phyloP scores from a whole-genome alignment of 2,888 invertebrate genomes.

The Polietes domitor region DNA sequence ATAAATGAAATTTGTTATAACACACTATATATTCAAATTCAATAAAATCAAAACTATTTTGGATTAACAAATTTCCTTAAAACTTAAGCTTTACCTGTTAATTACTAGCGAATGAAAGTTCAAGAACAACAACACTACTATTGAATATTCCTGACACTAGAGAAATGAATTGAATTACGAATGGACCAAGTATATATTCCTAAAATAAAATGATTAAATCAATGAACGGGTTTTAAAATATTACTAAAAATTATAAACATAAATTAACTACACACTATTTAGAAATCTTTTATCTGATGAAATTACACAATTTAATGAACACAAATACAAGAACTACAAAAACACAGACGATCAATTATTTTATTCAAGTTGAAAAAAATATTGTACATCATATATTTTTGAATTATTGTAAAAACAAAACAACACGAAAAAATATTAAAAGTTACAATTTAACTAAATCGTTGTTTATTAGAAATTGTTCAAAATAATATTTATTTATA shows the following conservation, averaged over 20 bases:
- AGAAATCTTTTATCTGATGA: slow-evolving; percentile 9
- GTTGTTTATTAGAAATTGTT: slow-evolving; percentile 52
- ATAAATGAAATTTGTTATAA: not conserved
- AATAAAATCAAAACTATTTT: slow-evolving; percentile 42
- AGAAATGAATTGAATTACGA: slow-evolving; percentile 59
- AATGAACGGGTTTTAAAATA: slow-evolving; percentile 38
- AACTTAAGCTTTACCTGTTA: slow-evolving; percentile 38
- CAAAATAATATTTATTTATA: slow-evolving; percentile 38
- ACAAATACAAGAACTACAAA: slow-evolving; percentile 12
- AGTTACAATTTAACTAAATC: slow-evolving; percentile 23
- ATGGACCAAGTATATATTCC: slow-evolving; percentile 58
- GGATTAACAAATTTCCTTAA: not conserved
- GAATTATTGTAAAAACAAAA: slow-evolving; percentile 42
- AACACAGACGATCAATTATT: slow-evolving; percentile 60
- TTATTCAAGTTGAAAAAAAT: slow-evolving; percentile 32
- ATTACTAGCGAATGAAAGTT: not conserved
- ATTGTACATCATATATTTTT: slow-evolving; percentile 46
- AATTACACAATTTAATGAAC: slow-evolving; percentile 33
- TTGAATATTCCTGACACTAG: not conserved
- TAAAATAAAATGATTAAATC: slow-evolving; percentile 45
- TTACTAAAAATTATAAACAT: not conserved
- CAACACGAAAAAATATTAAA: not conserved
- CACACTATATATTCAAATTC: not conserved
- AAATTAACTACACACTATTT: not conserved
- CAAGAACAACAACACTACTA: not conserved